Evolutionary conservation across 2,797 vertebrate genomes (phyloP).

Genomic region (Psittacula derbiana): DNA sequence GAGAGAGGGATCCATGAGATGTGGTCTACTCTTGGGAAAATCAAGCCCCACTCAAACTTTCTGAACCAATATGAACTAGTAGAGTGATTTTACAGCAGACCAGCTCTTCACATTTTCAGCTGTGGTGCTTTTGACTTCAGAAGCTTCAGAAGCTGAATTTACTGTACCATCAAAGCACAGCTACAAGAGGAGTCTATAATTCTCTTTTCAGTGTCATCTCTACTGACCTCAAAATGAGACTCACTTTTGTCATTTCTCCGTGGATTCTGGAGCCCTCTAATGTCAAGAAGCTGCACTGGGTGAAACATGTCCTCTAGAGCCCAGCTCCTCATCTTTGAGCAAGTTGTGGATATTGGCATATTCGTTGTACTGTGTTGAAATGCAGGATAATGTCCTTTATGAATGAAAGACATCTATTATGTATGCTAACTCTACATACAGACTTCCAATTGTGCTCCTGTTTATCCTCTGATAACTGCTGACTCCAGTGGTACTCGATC

Average conservation of each 20-base stretch:
- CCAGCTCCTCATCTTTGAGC: background rate
- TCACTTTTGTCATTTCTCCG: background rate
- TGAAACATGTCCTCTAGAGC: background rate
- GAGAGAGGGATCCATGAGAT: background rate
- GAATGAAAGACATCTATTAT: background rate
- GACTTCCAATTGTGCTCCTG: background rate
- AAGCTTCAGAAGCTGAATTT: background rate
- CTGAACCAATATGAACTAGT: background rate
- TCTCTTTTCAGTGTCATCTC: background rate
- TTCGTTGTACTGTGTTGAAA: background rate
- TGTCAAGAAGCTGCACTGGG: slow-evolving; percentile 57
- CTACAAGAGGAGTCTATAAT: background rate
- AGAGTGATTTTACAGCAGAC: background rate
- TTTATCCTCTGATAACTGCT: background rate
- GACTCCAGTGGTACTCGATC: background rate
- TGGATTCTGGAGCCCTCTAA: slow-evolving; percentile 68
- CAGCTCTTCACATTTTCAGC: background rate
- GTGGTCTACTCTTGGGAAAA: background rate
- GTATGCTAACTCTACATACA: background rate
- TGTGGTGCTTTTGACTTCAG: background rate
- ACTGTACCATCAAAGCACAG: background rate
- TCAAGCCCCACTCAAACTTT: background rate
- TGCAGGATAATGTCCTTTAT: background rate
- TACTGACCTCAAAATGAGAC: slow-evolving; percentile 11
- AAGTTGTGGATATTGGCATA: background rate